Evolutionary conservation across 2,113 vertebrate genomes (phyloP).

Genomic region (Chlamydotis undulata): DNA sequence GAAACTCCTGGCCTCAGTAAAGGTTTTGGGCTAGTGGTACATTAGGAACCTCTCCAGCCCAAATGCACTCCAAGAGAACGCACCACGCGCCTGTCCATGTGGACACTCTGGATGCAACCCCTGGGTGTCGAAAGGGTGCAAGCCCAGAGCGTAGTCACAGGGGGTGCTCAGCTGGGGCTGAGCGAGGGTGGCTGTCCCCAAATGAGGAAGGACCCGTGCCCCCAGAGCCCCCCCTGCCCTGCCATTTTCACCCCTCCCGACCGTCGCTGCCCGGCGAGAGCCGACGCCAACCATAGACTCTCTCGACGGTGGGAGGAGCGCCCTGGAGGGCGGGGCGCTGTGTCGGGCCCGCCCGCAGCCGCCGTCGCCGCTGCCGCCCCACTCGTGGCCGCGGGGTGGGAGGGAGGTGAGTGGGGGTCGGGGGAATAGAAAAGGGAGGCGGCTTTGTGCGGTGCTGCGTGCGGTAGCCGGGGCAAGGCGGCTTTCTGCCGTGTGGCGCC

Average conservation of each 20-base stretch:
- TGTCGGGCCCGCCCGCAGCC: neutral
- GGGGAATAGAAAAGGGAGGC: neutral
- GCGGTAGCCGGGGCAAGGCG: neutral
- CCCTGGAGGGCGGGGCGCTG: neutral
- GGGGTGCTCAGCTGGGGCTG: neutral
- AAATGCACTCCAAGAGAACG: accelerated
- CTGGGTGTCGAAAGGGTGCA: neutral
- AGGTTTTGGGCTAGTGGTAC: neutral
- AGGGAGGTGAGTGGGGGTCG: neutral
- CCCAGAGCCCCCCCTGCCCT: accelerated
- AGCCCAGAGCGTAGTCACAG: neutral
- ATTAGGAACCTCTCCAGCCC: neutral
- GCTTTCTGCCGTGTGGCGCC: too few relatives aligned
- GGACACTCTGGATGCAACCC: accelerated
- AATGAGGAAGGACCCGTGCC: accelerated
- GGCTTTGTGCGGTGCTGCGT: neutral
- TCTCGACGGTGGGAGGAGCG: neutral
- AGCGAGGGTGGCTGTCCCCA: too few relatives aligned
- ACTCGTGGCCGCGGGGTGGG: neutral
- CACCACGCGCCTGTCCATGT: accelerated
- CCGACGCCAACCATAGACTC: neutral
- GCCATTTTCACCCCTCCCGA: neutral
- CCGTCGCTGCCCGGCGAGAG: accelerated
- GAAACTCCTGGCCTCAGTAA: neutral
- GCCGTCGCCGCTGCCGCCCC: neutral